Evolutionary conservation across 2,888 invertebrate species (phyloP).

Genomic region (Leptopilina myrica): DNA sequence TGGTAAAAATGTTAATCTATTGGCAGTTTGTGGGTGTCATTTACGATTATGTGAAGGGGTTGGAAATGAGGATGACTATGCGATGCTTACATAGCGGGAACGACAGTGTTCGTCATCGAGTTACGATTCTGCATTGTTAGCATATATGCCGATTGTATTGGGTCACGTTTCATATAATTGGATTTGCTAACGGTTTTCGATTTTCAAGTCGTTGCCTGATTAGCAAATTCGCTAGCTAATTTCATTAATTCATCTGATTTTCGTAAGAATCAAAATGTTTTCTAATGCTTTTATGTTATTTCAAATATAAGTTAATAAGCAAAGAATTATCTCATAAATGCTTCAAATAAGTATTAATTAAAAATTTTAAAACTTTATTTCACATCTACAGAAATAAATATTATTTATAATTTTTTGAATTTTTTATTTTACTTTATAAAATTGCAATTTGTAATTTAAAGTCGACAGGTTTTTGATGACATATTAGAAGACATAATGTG

Average conservation of each 20-base stretch:
- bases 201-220: slow-evolving; percentile 39
- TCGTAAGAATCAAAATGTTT: too few relatives aligned
- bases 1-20: slow-evolving; percentile 25
- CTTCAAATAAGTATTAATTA: too few relatives aligned
- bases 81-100: slow-evolving; percentile 67
- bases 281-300: too few relatives aligned
- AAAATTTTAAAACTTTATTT: too few relatives aligned
- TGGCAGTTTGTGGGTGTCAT: slow-evolving; percentile 41
- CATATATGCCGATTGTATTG: slow-evolving; percentile 58
- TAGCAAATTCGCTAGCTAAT: neutral
- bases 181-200: slow-evolving; percentile 65
- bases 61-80: slow-evolving; percentile 58
- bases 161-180: slow-evolving; percentile 64
- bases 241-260: neutral
- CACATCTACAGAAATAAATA: too few relatives aligned
- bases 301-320: too few relatives aligned
- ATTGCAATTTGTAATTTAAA: too few relatives aligned
- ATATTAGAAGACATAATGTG: neutral
- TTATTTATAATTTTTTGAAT: too few relatives aligned
- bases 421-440: too few relatives aligned
- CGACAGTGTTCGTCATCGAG: slow-evolving; percentile 66
- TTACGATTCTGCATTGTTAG: slow-evolving; percentile 66
- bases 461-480: neutral
- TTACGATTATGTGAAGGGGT: slow-evolving; percentile 50
- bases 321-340: too few relatives aligned